These are phyloP conservation scores for Ranitomeya imitator DNA, from an alignment of 2,113 vertebrate genomes.

Conservation along the genomic window DNA sequence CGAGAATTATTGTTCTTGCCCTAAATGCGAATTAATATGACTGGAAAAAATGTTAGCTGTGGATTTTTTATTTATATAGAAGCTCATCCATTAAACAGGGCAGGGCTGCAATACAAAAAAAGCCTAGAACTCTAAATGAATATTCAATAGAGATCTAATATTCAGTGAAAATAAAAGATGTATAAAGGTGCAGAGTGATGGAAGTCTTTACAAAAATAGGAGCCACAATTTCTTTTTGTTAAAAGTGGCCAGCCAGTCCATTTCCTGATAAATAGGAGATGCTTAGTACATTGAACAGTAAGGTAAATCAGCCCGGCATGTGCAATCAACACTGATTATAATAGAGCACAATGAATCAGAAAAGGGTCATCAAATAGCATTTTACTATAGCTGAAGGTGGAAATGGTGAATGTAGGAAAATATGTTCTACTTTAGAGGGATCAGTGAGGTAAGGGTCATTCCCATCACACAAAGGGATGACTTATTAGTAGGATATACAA, in stretches of 20 bases:
- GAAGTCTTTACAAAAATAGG: too few relatives aligned
- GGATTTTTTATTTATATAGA: too few relatives aligned
- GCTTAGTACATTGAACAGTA: not conserved
- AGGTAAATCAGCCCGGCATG: not conserved
- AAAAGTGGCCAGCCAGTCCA: not conserved
- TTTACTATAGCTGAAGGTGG: not conserved
- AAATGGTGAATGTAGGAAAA: not conserved
- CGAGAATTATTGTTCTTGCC: too few relatives aligned
- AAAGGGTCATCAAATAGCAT: not conserved
- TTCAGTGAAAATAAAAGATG: not conserved
- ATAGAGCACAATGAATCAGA: slow-evolving; percentile 1
- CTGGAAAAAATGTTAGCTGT: too few relatives aligned
- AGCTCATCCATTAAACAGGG: too few relatives aligned
- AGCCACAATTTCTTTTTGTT: not conserved
- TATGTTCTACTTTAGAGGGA: not conserved
- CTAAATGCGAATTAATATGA: too few relatives aligned
- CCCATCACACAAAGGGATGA: not conserved
- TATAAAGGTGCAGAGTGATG: not conserved
- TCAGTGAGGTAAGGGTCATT: not conserved
- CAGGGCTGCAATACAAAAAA: too few relatives aligned
- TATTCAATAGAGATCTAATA: too few relatives aligned
- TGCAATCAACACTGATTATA: slow-evolving; percentile 20
- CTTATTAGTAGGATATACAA: not conserved
- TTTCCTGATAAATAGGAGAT: not conserved
- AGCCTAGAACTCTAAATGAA: too few relatives aligned